Conservation (phyloP, 2,113 vertebrate species). For the Carassius auratus region DNA sequence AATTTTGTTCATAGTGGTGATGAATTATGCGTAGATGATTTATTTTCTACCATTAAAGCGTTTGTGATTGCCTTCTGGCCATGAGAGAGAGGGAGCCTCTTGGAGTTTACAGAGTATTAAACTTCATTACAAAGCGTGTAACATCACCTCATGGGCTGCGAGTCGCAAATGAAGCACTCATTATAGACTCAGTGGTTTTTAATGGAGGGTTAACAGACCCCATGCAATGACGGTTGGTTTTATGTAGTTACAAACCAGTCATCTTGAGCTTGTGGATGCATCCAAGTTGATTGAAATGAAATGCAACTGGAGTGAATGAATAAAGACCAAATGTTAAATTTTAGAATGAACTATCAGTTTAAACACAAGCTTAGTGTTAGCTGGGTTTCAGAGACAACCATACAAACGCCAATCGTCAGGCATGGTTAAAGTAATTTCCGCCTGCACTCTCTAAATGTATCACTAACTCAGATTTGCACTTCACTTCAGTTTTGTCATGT, state of each 20-base stretch:
- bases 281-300: not conserved
- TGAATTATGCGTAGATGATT: constrained; percentile 21
- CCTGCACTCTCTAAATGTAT: constrained; percentile 2
- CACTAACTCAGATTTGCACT: not conserved
- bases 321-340: not conserved
- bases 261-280: not conserved
- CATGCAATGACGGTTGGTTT: not conserved
- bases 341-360: not conserved
- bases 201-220: constrained; percentile 21
- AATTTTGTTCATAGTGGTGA: not conserved
- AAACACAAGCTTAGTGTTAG: not conserved
- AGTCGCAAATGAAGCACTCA: constrained; percentile 14
- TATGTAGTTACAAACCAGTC: not conserved
- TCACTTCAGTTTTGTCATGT: not conserved
- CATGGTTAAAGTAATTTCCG: constrained; percentile 29
- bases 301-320: not conserved
- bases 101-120: constrained; percentile 23
- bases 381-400: not conserved
- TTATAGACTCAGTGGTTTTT: constrained; percentile 10
- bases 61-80: constrained; percentile 9
- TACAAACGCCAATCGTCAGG: not conserved
- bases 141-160: constrained; percentile 8
- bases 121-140: constrained; percentile 10
- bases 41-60: not conserved
- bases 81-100: not conserved